phyloP scores from a whole-genome alignment of 2,888 invertebrate species.

The Diarsia mendica region DNA sequence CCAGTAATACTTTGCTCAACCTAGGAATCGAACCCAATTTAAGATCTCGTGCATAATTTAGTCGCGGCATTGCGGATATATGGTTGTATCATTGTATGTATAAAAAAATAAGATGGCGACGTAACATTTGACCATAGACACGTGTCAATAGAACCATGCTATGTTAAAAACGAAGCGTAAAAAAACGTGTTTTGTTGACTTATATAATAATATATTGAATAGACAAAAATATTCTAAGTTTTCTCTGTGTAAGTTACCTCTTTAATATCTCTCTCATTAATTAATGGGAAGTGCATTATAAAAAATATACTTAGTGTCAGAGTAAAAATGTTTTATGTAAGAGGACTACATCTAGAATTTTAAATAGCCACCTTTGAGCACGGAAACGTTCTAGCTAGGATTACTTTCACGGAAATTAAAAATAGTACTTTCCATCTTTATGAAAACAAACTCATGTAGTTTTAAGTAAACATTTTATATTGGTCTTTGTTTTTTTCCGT shows the following conservation, averaged over 20 bases:
- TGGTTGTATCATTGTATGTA: too few relatives aligned
- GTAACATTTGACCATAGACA: too few relatives aligned
- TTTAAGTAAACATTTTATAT: constrained; percentile 2
- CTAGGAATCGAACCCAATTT: too few relatives aligned
- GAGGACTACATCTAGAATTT: constrained; percentile 38
- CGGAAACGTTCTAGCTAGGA: constrained; percentile 49
- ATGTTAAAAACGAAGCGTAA: neutral
- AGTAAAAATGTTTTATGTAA: constrained; percentile 52
- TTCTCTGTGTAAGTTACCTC: neutral
- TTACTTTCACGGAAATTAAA: constrained; percentile 58
- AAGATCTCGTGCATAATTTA: too few relatives aligned
- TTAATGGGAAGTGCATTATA: constrained; percentile 22
- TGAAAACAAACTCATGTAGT: constrained; percentile 16
- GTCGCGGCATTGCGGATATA: too few relatives aligned
- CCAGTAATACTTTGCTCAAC: too few relatives aligned
- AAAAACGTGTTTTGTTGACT: neutral
- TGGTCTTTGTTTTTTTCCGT: neutral
- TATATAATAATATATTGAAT: neutral
- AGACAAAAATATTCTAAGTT: neutral
- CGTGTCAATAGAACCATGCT: neutral
- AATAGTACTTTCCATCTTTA: constrained; percentile 33
- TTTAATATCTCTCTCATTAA: constrained; percentile 39
- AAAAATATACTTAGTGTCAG: constrained; percentile 19
- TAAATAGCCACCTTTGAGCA: constrained; percentile 52
- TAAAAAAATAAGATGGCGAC: neutral